These are phyloP conservation scores for Tyto alba DNA, from an alignment of 2,113 vertebrate genomes.

Conservation along the genomic window DNA sequence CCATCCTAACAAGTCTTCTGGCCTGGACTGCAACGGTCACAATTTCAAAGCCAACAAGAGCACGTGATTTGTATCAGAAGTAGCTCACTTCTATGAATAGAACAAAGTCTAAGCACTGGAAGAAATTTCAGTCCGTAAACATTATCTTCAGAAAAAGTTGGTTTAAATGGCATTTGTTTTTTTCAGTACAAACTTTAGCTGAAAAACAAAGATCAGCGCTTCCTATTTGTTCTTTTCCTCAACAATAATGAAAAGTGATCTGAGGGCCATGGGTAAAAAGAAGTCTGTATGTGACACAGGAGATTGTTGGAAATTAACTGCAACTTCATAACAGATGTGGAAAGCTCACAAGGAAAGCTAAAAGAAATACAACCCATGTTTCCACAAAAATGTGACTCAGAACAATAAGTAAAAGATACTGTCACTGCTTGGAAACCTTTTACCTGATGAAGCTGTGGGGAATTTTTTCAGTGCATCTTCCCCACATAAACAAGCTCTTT, in stretches of 20 bases:
- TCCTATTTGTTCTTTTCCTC: neutral
- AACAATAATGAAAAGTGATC: neutral
- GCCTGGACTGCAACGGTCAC: neutral
- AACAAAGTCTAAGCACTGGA: neutral
- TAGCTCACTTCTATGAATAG: neutral
- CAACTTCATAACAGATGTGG: neutral
- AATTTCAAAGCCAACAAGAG: neutral
- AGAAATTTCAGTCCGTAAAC: neutral
- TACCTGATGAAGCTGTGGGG: neutral
- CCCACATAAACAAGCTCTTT: neutral
- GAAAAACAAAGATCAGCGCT: neutral
- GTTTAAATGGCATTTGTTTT: neutral
- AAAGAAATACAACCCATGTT: neutral
- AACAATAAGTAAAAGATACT: neutral
- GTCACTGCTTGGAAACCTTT: neutral
- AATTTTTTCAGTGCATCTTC: neutral
- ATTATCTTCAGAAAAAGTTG: neutral
- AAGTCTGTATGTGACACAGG: neutral
- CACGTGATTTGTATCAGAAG: neutral
- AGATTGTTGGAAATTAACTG: neutral
- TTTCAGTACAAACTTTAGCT: neutral
- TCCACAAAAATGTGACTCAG: neutral
- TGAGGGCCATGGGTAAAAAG: neutral
- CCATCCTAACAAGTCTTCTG: neutral
- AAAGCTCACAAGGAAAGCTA: neutral